A percentile compares a stretch with the other conserved stretches of the same genome.
phyloP scores from a whole-genome alignment of 2,113 vertebrate genomes.

The Piliocolobus tephrosceles region DNA sequence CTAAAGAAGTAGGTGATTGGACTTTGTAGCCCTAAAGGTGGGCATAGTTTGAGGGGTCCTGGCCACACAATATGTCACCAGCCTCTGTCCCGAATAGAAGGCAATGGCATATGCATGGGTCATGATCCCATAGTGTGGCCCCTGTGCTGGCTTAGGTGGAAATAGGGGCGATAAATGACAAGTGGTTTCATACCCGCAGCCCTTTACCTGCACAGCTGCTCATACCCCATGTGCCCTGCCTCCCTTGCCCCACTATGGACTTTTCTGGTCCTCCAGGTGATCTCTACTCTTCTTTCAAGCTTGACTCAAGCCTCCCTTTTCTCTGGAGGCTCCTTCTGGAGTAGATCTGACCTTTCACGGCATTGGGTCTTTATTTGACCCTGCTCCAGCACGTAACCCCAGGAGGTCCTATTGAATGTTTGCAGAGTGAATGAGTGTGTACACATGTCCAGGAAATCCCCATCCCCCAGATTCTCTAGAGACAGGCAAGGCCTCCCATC shows the following conservation, averaged over 20 bases:
- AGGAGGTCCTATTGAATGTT: background rate
- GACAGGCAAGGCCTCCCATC: background rate
- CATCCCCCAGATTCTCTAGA: background rate
- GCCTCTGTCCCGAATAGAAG: background rate
- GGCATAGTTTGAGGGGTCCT: background rate
- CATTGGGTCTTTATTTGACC: too few species aligned
- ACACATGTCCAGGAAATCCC: background rate
- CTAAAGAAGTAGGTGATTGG: background rate
- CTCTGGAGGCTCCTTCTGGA: background rate
- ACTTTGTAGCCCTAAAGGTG: background rate
- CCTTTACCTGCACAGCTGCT: background rate
- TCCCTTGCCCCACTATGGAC: background rate
- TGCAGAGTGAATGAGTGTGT: background rate
- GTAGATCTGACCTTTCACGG: background rate
- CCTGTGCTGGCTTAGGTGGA: background rate
- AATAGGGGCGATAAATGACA: background rate
- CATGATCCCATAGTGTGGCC: background rate
- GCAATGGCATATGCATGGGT: background rate
- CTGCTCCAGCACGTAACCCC: background rate
- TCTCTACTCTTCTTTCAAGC: background rate
- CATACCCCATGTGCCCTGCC: background rate
- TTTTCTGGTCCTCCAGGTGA: background rate
- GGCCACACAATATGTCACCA: background rate
- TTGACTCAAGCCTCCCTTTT: background rate
- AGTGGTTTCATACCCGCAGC: background rate